Conservation (phyloP, 2,888 invertebrate species). For the Cantharis flavilabris region DNA sequence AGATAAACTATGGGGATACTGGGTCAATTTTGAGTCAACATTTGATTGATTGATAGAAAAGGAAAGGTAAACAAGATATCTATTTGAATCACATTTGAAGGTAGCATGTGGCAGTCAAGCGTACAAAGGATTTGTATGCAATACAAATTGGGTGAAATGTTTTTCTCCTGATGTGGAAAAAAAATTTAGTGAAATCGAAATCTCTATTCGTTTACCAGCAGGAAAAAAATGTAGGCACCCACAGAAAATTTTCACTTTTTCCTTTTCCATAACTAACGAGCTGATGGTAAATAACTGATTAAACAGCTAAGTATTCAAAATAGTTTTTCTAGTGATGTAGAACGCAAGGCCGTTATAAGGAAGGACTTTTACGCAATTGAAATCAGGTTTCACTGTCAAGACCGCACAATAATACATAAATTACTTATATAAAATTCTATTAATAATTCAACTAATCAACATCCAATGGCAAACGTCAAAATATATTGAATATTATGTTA, state of each 20-base stretch:
- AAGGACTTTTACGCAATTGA: slow-evolving; percentile 8
- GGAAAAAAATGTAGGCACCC: not conserved
- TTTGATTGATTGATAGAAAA: no score
- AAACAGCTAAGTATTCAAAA: not conserved
- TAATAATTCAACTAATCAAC: not conserved
- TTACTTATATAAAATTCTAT: slow-evolving; percentile 1
- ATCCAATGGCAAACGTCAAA: not conserved
- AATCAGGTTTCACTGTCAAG: slow-evolving; percentile 27
- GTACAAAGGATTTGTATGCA: no score
- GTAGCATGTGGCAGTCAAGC: no score
- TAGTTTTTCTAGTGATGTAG: not conserved
- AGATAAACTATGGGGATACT: no score
- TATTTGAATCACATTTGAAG: no score
- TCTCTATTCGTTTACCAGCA: not conserved
- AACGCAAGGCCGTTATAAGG: slow-evolving; percentile 22
- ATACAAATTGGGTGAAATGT: no score
- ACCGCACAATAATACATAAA: slow-evolving; percentile 9
- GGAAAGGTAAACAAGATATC: no score
- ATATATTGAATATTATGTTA: not conserved
- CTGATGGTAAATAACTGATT: not conserved
- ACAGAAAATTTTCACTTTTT: not conserved
- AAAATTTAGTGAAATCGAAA: not conserved
- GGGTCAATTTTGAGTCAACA: no score
- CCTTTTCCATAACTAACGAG: not conserved
- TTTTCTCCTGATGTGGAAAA: no score